Evolutionary conservation across 2,888 invertebrate species (phyloP).

Genomic region (Neoitamus cyanurus): DNA sequence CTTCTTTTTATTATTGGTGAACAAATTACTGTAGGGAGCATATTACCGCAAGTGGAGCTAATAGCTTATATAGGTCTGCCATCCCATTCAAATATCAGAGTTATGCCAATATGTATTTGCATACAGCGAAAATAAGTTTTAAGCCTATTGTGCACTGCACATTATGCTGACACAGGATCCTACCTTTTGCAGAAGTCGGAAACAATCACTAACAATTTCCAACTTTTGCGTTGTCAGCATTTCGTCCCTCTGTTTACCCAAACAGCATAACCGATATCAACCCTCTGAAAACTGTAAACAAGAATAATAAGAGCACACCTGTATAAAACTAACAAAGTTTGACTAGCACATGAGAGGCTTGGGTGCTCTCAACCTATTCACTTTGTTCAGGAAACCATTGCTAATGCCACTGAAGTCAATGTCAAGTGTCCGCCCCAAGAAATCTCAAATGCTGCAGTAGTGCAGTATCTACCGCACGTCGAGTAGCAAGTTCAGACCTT

Average conservation of each 20-base stretch:
- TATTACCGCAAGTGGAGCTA: no score
- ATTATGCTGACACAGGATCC: no score
- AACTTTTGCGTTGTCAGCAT: background rate
- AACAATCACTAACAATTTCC: background rate
- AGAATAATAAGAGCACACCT: background rate
- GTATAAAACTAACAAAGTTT: slow-evolving; percentile 12
- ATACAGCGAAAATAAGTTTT: no score
- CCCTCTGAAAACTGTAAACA: background rate
- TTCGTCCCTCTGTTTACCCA: background rate
- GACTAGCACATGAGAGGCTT: slow-evolving; percentile 4
- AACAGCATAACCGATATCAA: background rate
- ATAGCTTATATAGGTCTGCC: no score
- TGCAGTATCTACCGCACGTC: background rate
- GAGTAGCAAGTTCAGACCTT: background rate
- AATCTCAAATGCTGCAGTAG: background rate
- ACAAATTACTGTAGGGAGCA: no score
- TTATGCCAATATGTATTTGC: no score
- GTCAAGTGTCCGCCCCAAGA: slow-evolving; percentile 35
- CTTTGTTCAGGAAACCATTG: slow-evolving; percentile 19
- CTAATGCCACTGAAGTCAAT: slow-evolving; percentile 37
- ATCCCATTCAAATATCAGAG: no score
- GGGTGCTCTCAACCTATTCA: background rate
- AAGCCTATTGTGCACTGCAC: no score
- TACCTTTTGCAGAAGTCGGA: background rate
- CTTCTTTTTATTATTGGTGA: no score